A percentile compares a stretch with the other conserved stretches of the same genome.
Evolutionary conservation across 2,797 vertebrate genomes (phyloP).

Genomic region (Acrossocheilus fasciatus): DNA sequence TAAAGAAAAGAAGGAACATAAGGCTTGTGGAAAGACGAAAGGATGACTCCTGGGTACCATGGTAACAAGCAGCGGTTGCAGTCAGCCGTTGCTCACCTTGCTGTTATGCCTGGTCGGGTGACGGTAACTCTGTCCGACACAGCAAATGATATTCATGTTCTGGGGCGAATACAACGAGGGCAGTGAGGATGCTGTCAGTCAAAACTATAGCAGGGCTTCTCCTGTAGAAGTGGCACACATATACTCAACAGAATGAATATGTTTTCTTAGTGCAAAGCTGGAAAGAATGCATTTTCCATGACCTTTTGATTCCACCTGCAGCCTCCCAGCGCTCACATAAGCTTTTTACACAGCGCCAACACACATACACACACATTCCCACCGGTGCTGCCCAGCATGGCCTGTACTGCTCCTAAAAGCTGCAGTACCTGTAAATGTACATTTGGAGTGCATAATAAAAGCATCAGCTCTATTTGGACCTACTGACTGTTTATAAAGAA

Average conservation of each 20-base stretch:
- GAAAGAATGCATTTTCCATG: constrained; percentile 41
- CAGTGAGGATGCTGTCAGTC: constrained; percentile 43
- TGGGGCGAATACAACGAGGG: not conserved
- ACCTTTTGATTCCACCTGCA: constrained; percentile 42
- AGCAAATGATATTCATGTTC: constrained; percentile 53
- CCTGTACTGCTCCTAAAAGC: constrained; percentile 36
- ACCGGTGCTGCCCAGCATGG: constrained; percentile 6
- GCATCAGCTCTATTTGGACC: not conserved
- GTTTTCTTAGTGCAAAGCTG: constrained; percentile 16
- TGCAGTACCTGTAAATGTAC: not conserved
- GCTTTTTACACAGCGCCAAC: constrained; percentile 26
- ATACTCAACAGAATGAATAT: constrained; percentile 24
- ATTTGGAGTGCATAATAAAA: constrained; percentile 34
- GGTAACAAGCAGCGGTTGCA: constrained; percentile 57
- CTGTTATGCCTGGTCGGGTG: constrained; percentile 49
- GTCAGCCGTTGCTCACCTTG: constrained; percentile 63
- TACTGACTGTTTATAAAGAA: constrained; percentile 18
- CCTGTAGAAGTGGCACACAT: constrained; percentile 5
- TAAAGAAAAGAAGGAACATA: constrained; percentile 38
- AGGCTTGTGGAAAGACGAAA: constrained; percentile 13
- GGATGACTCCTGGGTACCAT: constrained; percentile 49
- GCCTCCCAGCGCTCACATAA: constrained; percentile 3
- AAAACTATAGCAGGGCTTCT: constrained; percentile 23
- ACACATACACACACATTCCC: constrained; percentile 26
- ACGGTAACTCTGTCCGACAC: constrained; percentile 61